These are phyloP conservation scores for Ferdinandea cuprea DNA, from an alignment of 2,888 invertebrate genomes.

Conservation along the genomic window DNA sequence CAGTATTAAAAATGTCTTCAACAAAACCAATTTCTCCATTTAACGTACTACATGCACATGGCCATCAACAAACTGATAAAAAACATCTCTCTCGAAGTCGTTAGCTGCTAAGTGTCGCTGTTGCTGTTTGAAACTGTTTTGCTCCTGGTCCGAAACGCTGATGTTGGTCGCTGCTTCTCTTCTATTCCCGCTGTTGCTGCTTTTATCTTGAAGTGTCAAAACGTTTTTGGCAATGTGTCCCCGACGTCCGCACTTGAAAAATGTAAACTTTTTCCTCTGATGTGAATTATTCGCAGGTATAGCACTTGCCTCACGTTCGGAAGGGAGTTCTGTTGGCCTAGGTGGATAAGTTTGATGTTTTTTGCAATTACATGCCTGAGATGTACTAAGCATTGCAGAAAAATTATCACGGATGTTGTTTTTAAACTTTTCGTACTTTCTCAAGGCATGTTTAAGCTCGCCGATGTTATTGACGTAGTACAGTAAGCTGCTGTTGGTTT, in stretches of 20 bases:
- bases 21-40: no score
- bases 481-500: neutral
- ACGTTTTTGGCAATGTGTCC: conserved; percentile 35
- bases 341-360: neutral
- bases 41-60: no score
- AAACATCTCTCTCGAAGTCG: conserved; percentile 34
- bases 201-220: conserved; percentile 11
- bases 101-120: neutral
- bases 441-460: neutral
- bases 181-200: neutral
- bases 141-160: neutral
- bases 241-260: conserved; percentile 36
- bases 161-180: neutral
- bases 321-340: neutral
- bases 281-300: no score
- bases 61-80: conserved; percentile 13
- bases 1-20: conserved; percentile 33
- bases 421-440: conserved; percentile 6
- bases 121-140: neutral
- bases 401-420: neutral
- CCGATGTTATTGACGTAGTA: neutral
- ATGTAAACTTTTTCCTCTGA: no score
- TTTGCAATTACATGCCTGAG: neutral
- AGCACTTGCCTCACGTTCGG: no score
- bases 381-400: neutral